phyloP scores from a whole-genome alignment of 1,140 invertebrate species.

The Melanaphis sacchari region DNA sequence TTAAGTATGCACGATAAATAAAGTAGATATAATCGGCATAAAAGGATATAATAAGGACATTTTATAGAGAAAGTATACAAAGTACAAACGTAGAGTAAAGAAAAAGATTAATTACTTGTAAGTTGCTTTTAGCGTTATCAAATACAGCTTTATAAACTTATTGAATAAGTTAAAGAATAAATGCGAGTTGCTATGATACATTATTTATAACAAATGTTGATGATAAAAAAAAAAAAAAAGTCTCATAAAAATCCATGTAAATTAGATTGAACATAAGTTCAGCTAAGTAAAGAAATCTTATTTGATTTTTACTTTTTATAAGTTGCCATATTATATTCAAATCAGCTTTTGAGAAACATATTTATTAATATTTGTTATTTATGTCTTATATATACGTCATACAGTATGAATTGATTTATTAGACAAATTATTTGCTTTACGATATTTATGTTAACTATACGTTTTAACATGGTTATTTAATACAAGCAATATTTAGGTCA shows the following conservation, averaged over 20 bases:
- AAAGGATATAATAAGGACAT: neutral
- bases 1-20: neutral
- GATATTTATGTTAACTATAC: neutral
- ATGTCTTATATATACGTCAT: neutral
- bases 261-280: neutral
- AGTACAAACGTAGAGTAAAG: too few relatives aligned
- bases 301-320: neutral
- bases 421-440: neutral
- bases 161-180: neutral
- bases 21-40: neutral
- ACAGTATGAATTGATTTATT: neutral
- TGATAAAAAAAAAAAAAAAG: neutral
- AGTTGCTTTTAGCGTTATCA: neutral
- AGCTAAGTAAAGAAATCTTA: neutral
- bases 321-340: neutral
- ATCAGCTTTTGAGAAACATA: neutral
- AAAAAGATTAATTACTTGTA: neutral
- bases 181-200: neutral
- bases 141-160: neutral
- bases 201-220: neutral
- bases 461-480: neutral
- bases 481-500: neutral
- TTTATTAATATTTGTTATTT: neutral
- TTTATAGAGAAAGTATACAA: neutral
- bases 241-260: neutral